Percentiles rank a stretch among this genome's conserved stretches.
Evolutionary conservation across 2,888 invertebrate species (phyloP).

Genomic region (Agonopterix heracliana): DNA sequence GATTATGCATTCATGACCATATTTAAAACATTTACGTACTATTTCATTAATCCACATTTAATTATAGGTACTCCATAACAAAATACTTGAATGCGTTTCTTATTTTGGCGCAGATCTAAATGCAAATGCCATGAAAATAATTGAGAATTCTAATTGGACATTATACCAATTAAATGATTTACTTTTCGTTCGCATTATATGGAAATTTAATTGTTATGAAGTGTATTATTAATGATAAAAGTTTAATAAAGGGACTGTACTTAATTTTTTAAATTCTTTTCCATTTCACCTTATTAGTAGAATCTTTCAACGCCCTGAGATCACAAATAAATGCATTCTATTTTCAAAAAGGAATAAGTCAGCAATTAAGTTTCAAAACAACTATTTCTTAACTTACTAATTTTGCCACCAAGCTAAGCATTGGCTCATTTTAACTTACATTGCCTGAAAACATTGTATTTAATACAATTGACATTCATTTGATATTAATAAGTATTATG

Average conservation of each 20-base stretch:
- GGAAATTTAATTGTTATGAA: conserved; percentile 3
- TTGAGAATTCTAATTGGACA: background rate
- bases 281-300: conserved; percentile 27
- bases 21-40: background rate
- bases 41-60: conserved; percentile 3
- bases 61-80: conserved; percentile 5
- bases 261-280: conserved; percentile 20
- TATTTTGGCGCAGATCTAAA: too few species aligned
- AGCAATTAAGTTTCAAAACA: conserved; percentile 10
- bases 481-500: conserved; percentile 33
- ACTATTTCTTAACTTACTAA: conserved; percentile 27
- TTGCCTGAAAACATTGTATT: conserved; percentile 59
- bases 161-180: too few species aligned
- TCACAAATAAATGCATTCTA: conserved; percentile 68
- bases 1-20: conserved; percentile 20
- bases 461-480: conserved; percentile 64
- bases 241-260: conserved; percentile 16
- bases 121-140: background rate
- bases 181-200: too few species aligned
- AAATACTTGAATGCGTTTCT: background rate
- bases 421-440: conserved; percentile 38
- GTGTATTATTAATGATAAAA: conserved; percentile 16
- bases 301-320: conserved; percentile 52
- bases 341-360: conserved; percentile 32
- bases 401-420: conserved; percentile 41